These are phyloP conservation scores for Sebastes nivosus DNA, from an alignment of 2,797 vertebrate genomes.

Conservation along the genomic window DNA sequence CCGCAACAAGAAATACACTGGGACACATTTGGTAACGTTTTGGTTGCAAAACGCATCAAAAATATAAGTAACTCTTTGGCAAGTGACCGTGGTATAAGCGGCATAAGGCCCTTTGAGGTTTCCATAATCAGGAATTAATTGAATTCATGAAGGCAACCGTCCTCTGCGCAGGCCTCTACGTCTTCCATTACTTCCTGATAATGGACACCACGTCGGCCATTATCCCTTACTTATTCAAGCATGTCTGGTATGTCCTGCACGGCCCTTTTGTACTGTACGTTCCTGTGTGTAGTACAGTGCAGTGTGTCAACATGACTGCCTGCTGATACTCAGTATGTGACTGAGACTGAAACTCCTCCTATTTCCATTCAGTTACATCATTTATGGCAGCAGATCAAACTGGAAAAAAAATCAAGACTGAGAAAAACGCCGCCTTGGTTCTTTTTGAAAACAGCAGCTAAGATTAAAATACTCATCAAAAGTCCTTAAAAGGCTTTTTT, in stretches of 20 bases:
- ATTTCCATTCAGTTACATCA: not conserved
- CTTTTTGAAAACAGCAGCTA: not conserved
- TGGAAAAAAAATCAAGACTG: not conserved
- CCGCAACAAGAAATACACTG: no score
- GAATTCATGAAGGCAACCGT: no score
- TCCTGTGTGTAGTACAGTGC: not conserved
- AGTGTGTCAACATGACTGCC: not conserved
- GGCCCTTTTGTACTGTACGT: not conserved
- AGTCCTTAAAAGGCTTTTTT: not conserved
- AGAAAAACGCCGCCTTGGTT: not conserved
- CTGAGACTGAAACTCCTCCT: not conserved
- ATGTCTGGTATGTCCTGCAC: not conserved
- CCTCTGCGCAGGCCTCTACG: no score
- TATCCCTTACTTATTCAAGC: not conserved
- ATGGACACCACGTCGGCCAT: no score
- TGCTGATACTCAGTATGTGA: not conserved
- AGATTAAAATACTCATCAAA: not conserved
- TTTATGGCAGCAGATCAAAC: not conserved
- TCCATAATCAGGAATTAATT: no score
- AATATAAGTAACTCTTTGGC: no score
- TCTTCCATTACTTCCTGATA: no score
- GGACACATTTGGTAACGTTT: no score
- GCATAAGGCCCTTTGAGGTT: no score
- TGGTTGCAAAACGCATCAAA: no score
- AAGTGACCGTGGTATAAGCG: no score